These are phyloP conservation scores for Leptinotarsa lineolata DNA, from an alignment of 1,140 invertebrate genomes.

Conservation along the genomic window DNA sequence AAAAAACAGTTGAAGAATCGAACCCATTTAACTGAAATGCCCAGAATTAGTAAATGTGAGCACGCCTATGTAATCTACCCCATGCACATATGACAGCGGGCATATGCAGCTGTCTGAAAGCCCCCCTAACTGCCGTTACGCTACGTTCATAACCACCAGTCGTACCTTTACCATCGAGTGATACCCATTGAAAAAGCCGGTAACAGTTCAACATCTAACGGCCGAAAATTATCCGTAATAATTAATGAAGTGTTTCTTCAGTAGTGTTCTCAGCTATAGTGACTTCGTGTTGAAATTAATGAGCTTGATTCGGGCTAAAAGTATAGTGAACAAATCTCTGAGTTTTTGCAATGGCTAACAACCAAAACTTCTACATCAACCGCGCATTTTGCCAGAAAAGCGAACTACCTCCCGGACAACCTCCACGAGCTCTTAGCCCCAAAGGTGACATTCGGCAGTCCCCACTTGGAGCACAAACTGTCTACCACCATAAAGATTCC, in stretches of 20 bases:
- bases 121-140: constrained; percentile 49
- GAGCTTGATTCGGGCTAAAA: neutral
- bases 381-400: constrained; percentile 77
- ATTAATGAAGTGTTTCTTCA: constrained; percentile 11
- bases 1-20: too few species aligned
- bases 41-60: neutral
- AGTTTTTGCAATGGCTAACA: constrained; percentile 35
- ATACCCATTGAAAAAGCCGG: constrained; percentile 4
- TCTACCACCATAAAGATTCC: constrained; percentile 32
- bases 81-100: constrained; percentile 48
- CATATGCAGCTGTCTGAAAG: constrained; percentile 51
- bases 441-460: constrained; percentile 52
- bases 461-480: constrained; percentile 51
- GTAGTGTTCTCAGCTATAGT: neutral
- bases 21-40: too few species aligned
- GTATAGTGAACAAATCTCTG: neutral
- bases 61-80: constrained; percentile 53
- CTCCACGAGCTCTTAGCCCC: constrained; percentile 51
- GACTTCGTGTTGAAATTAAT: neutral
- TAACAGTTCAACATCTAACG: constrained; percentile 16
- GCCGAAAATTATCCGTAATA: constrained; percentile 9
- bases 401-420: constrained; percentile 63
- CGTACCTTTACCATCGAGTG: constrained; percentile 23
- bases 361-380: constrained; percentile 67
- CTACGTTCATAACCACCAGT: constrained; percentile 45